A percentile compares a stretch with the other conserved stretches of the same genome.
These are phyloP conservation scores for Linepithema humile DNA, from an alignment of 1,140 invertebrate genomes.

Conservation along the genomic window DNA sequence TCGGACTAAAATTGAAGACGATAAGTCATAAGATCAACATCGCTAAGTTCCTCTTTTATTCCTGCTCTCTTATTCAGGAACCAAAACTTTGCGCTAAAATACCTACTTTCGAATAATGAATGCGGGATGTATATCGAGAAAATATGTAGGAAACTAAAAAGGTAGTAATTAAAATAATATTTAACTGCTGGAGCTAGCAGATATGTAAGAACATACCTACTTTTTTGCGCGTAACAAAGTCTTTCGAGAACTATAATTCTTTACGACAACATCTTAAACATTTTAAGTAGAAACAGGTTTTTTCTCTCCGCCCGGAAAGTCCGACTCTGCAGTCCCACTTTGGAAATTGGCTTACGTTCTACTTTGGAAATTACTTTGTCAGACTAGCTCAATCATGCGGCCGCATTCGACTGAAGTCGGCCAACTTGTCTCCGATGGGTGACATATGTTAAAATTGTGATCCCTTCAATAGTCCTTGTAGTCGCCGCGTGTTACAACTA, in stretches of 20 bases:
- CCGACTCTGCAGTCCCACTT: too few species aligned
- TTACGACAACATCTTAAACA: background rate
- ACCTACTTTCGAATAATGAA: background rate
- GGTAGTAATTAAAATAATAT: background rate
- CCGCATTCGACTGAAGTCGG: background rate
- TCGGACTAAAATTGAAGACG: background rate
- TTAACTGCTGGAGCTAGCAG: background rate
- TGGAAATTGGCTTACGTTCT: background rate
- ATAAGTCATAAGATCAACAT: slow-evolving; percentile 31
- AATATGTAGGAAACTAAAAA: background rate
- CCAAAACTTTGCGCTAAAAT: background rate
- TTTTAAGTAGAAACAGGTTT: background rate
- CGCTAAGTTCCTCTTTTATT: background rate
- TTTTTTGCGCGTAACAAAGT: background rate
- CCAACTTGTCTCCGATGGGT: background rate
- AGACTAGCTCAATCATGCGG: background rate
- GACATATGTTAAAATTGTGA: slow-evolving; percentile 36
- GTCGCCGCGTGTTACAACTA: slow-evolving; percentile 23
- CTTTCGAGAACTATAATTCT: background rate
- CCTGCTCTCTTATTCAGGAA: background rate
- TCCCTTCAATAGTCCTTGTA: slow-evolving; percentile 17
- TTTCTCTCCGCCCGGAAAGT: background rate
- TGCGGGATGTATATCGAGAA: background rate
- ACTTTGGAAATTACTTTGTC: slow-evolving; percentile 8
- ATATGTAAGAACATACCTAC: background rate